Base-by-base conservation (phyloP, 2,113 vertebrate species). In the Myrmophylax atrothorax region DNA sequence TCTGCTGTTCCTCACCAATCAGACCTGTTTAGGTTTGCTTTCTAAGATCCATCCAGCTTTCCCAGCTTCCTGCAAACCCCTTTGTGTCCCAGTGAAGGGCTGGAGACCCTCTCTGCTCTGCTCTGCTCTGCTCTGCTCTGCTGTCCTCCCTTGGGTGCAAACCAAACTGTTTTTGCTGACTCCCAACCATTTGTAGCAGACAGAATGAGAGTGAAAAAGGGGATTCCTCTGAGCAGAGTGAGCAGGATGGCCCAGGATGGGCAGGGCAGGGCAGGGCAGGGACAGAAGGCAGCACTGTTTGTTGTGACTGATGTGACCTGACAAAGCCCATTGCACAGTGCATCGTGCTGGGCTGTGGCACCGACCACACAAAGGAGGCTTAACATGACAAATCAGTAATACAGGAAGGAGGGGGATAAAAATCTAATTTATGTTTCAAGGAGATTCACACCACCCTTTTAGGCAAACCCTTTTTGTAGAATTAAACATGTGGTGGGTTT, bases 321-420 rank as follows among this genome's bases (percentile, higher is more conserved):
- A 97, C 94, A 97, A 96, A 95, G 88, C 66, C 92, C 88, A n/a
- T 83, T 70, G 72, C 94, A 97, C 95, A 97, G 90, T 95, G 94
- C 82, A 92, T 93, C 40, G 40, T 93, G 90, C 85, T 89, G 58
- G 29, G 31, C 44, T 31, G 31, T 60, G 68, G 79, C 85, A 42
- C 0, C 28, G 90, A 26, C 87, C 85, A 75, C 76, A 92, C 47
- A 74, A 84, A 90, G n/a, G 14, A 44, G 46, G 86, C 56, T 81
- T 59, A 77, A 90, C 56, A 72, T 84, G 88, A 94, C 92, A 81
- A 86, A 92, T 5, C 1, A 9, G 55, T 72, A 78, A 93, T 60
- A 93, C 7, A 40, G 55, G 67, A 77, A 52, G 40, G 40, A 80
- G 70, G 33, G 0, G 0, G 10, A 53, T 83, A 17, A 86, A 94